Evolutionary conservation across 2,797 vertebrate genomes (phyloP).

Genomic region (Enteromius mattozi): DNA sequence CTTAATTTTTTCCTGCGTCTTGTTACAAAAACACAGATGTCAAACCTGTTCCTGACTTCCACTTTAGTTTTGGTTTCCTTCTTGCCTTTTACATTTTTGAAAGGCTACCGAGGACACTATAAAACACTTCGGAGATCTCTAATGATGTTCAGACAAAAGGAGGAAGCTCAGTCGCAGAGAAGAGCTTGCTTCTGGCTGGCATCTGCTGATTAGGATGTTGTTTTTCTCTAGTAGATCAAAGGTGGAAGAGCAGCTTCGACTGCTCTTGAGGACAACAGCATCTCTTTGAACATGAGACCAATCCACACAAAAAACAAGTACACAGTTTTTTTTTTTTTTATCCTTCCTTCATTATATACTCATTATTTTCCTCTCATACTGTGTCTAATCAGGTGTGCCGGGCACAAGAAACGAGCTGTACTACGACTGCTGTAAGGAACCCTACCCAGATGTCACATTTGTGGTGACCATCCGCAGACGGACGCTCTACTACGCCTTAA

Average conservation of each 20-base stretch:
- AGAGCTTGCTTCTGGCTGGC: constrained; percentile 11
- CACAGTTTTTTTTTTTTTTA: neutral
- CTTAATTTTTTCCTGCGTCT: neutral
- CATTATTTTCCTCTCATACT: neutral
- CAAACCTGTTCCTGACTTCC: neutral
- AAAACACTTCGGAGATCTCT: neutral
- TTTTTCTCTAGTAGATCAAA: constrained; percentile 35
- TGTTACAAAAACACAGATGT: neutral
- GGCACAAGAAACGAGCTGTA: constrained; percentile 75
- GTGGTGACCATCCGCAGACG: constrained; percentile 80
- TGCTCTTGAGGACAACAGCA: constrained; percentile 17
- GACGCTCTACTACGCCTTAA: constrained; percentile 83
- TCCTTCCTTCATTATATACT: neutral
- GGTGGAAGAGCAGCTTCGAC: constrained; percentile 7
- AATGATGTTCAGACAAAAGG: constrained; percentile 9
- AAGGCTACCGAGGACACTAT: neutral
- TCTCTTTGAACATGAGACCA: constrained; percentile 35
- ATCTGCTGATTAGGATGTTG: constrained; percentile 38
- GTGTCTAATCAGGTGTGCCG: constrained; percentile 72
- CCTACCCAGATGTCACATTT: constrained; percentile 82
- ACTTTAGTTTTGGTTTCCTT: neutral
- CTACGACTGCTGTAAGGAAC: constrained; percentile 84
- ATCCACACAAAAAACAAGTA: neutral
- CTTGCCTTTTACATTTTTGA: neutral
- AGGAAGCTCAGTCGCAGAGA: neutral